Evolutionary conservation across 2,888 invertebrate species (phyloP).

Genomic region (Ceriagrion tenellum): DNA sequence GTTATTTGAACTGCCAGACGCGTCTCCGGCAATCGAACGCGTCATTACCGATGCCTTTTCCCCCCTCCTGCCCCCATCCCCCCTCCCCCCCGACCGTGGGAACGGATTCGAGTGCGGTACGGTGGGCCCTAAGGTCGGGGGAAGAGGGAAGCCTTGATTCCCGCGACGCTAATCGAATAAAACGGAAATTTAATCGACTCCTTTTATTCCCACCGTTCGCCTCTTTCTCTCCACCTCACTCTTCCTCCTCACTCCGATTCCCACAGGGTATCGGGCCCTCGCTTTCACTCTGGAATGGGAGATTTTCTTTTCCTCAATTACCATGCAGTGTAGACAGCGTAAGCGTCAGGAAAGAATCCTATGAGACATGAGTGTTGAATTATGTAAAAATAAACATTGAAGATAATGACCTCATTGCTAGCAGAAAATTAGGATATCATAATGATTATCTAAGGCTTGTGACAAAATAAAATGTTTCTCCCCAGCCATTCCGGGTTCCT

Average conservation of each 20-base stretch:
- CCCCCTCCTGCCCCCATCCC: too few relatives aligned
- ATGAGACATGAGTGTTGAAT: too few relatives aligned
- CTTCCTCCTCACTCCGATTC: too few relatives aligned
- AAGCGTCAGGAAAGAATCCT: too few relatives aligned
- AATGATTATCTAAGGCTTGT: too few relatives aligned
- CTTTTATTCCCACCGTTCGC: background rate
- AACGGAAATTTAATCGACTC: conserved; percentile 1
- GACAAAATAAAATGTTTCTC: too few relatives aligned
- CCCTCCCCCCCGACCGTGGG: background rate
- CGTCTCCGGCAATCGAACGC: background rate
- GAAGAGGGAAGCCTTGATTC: too few relatives aligned
- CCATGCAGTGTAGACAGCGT: too few relatives aligned
- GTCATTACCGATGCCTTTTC: background rate
- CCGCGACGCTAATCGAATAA: background rate
- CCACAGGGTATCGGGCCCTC: background rate
- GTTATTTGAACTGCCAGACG: conserved; percentile 3
- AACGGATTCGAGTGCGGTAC: background rate
- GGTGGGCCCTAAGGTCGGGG: background rate
- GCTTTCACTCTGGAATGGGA: background rate
- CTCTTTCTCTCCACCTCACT: background rate
- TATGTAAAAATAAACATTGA: too few relatives aligned
- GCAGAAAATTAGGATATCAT: too few relatives aligned
- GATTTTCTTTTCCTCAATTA: background rate
- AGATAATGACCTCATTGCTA: too few relatives aligned
- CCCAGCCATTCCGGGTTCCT: too few relatives aligned